Base-by-base conservation (phyloP, 53 echinoderm and acorn worm species). In the Holothuria leucospilota region DNA sequence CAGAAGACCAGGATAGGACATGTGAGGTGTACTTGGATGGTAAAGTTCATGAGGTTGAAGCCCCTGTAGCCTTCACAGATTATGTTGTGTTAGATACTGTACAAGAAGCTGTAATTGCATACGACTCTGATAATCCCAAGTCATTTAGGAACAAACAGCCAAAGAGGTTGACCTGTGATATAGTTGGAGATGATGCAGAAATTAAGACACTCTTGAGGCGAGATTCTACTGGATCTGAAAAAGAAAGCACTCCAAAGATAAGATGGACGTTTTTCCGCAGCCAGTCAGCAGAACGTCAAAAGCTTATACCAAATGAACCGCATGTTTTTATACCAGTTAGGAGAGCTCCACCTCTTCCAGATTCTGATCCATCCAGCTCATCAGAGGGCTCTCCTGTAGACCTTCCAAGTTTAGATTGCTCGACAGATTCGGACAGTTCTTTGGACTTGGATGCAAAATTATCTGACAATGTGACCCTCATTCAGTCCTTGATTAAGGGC, bases 341-440 rank as follows among this genome's bases (percentile, higher is more conserved):
- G 34, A 83, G 84, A 46, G 84, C 84, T 4, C 84, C 51, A 4
- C 84, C 84, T 26, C 38, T 83, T 10, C 65, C 84, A 64, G 84
- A 83, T 16, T 83, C 84, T 0, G 84, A 83, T 14, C 84, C 84
- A 51, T 83, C 84, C 5, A 66, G 65, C 20, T 83, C 84, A 20
- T 38, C 46, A 6, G 84, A 83, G 26, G 42, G 84, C 41, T 83
- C 84, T 29, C 84, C 84, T 21, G 2, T 82, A 52, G 51, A 23
- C 11, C 27, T 83, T 20, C 46, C 39, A 4, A 49, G 28, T 39
- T 16, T 39, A 34, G 66, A 83, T 16, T 64, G 63, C 21, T 40
- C 67, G 13, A 40, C 49, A 4, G 63, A 64, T 42, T 64, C 65
- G 20, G 84, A 61, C 15, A 29, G 84, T 67, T 64, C 67, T 6